Evolutionary conservation across 2,797 vertebrate genomes (phyloP).

Genomic region (Columba guinea): DNA sequence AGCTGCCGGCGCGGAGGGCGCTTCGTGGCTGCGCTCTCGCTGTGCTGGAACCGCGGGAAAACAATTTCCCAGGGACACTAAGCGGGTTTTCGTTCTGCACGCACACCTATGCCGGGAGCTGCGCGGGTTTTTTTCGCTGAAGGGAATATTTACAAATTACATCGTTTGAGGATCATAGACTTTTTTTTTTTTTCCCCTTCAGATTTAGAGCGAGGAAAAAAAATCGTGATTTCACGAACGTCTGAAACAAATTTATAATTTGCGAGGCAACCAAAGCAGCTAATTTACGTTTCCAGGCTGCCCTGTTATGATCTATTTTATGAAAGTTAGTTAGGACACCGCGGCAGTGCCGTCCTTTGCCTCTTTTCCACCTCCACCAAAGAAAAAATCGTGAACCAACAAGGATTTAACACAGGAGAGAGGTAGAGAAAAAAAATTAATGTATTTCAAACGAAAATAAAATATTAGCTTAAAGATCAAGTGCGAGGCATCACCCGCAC

Average conservation of each 20-base stretch:
- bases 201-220: neutral
- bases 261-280: neutral
- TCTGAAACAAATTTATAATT: neutral
- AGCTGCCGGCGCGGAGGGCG: neutral
- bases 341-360: neutral
- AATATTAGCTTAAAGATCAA: neutral
- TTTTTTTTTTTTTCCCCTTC: neutral
- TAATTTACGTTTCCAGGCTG: neutral
- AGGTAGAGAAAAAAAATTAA: neutral
- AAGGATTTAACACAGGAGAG: neutral
- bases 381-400: neutral
- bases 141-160: neutral
- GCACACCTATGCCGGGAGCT: conserved; percentile 21
- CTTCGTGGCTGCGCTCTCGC: neutral
- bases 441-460: neutral
- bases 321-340: neutral
- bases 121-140: neutral
- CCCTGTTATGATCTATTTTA: neutral
- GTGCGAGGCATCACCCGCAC: neutral
- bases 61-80: neutral
- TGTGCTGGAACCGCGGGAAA: neutral
- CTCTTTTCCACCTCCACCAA: neutral
- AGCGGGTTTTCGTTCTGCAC: neutral
- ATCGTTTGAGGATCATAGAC: neutral
- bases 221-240: neutral